Evolutionary conservation across 2,797 vertebrate genomes (phyloP).

Genomic region (Scolopax bukidnonensis): DNA sequence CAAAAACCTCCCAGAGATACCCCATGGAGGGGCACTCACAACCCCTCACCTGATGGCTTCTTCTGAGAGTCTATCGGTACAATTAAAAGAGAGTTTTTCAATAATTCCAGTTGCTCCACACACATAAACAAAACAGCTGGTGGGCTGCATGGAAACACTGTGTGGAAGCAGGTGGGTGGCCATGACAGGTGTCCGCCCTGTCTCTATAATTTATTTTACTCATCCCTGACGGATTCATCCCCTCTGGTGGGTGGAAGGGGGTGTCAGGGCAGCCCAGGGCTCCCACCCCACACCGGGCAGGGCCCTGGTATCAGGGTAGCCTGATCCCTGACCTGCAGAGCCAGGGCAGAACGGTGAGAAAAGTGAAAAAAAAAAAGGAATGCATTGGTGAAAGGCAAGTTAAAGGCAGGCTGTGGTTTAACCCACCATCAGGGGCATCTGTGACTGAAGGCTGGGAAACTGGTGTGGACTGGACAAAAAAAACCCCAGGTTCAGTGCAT

Average conservation of each 20-base stretch:
- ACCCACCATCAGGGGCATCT: background rate
- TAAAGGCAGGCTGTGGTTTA: background rate
- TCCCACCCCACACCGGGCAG: rapidly evolving
- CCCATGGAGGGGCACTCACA: rapidly evolving
- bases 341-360: background rate
- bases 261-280: background rate
- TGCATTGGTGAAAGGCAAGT: rapidly evolving
- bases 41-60: background rate
- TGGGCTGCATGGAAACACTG: rapidly evolving
- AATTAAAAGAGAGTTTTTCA: background rate
- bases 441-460: background rate
- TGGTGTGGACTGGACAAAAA: background rate
- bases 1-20: background rate
- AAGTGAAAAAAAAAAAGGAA: background rate
- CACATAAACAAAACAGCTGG: rapidly evolving
- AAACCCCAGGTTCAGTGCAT: rapidly evolving
- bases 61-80: background rate
- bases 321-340: background rate
- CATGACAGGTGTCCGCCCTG: rapidly evolving
- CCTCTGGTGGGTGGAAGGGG: background rate
- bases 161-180: rapidly evolving
- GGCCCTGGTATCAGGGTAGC: background rate
- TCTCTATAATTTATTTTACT: background rate
- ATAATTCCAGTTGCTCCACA: rapidly evolving
- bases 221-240: background rate